Percentiles rank a stretch among this genome's conserved stretches.
Evolutionary conservation across 2,797 vertebrate species (phyloP).

Genomic region (Sebastes kiyomatsui): DNA sequence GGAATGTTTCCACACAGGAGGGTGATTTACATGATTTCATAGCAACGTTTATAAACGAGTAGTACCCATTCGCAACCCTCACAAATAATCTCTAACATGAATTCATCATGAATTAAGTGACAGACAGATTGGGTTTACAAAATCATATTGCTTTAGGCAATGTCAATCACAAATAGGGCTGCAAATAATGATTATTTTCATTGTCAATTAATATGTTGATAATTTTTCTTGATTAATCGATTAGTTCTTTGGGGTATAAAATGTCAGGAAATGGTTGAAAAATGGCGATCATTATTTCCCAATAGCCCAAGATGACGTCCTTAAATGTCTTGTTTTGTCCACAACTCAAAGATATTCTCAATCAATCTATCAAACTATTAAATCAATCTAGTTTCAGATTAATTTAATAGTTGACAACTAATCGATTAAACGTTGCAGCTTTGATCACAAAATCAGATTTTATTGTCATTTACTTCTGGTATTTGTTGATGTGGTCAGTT

Average conservation of each 20-base stretch:
- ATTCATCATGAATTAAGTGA: neutral
- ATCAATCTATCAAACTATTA: too few species aligned
- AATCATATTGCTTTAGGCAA: neutral
- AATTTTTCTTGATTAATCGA: too few species aligned
- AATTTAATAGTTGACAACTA: too few species aligned
- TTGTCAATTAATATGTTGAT: too few species aligned
- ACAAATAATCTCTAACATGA: neutral
- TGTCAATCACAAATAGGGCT: neutral
- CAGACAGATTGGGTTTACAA: neutral
- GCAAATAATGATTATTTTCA: too few species aligned
- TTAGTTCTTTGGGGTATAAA: too few species aligned
- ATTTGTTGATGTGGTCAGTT: neutral
- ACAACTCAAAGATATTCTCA: accelerated
- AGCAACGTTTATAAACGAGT: neutral
- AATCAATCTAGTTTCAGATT: too few species aligned
- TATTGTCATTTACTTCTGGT: neutral
- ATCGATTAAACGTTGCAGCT: neutral
- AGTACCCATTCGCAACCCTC: neutral
- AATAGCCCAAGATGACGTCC: too few species aligned
- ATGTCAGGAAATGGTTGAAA: too few species aligned
- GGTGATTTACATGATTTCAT: neutral
- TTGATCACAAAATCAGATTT: neutral
- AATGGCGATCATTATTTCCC: too few species aligned
- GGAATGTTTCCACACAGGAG: neutral
- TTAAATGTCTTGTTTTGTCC: too few species aligned